phyloP scores from a whole-genome alignment of 1,140 invertebrate species.

The Anastrepha obliqua region DNA sequence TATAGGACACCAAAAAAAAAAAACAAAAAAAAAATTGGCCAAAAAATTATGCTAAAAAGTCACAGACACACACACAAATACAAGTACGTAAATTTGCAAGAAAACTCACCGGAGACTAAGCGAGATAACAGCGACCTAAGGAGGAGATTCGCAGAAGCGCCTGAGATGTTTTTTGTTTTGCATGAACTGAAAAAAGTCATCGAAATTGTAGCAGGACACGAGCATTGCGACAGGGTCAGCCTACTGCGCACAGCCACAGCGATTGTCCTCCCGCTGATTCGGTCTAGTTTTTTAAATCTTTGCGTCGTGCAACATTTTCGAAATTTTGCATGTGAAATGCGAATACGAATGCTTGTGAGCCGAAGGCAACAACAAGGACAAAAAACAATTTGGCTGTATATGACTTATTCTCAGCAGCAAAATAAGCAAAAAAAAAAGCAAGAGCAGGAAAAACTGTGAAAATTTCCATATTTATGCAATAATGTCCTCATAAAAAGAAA shows the following conservation, averaged over 20 bases:
- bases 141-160: not conserved
- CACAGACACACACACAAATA: not conserved
- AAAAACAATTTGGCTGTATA: not conserved
- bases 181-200: slow-evolving; percentile 8
- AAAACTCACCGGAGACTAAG: not conserved
- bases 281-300: slow-evolving; percentile 32
- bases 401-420: not conserved
- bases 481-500: not conserved
- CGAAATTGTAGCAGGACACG: not conserved
- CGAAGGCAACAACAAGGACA: not conserved
- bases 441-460: not conserved
- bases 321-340: not conserved
- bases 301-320: not conserved
- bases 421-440: not conserved
- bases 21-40: not conserved
- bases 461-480: not conserved
- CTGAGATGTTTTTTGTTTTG: slow-evolving; percentile 5
- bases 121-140: not conserved
- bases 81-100: not conserved
- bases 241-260: not conserved
- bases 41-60: slow-evolving; percentile 29
- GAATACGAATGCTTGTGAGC: not conserved
- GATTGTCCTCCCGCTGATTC: not conserved
- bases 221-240: not conserved
- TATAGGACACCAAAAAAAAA: not conserved